These are phyloP conservation scores for Penelope pileata DNA, from an alignment of 2,113 vertebrate genomes.

Conservation along the genomic window DNA sequence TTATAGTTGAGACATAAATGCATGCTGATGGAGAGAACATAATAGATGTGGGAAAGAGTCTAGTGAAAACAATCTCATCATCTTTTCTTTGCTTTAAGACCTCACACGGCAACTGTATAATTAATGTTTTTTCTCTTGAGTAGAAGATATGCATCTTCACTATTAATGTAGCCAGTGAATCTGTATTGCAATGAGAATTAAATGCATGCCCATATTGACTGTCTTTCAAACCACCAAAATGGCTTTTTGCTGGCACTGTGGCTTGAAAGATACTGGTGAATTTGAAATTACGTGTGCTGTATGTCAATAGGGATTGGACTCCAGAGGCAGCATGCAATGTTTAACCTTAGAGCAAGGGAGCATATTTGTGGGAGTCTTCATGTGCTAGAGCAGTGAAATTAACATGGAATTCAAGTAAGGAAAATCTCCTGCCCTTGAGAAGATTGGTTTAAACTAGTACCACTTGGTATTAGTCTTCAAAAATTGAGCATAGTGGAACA, in stretches of 20 bases:
- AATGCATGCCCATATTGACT: background rate
- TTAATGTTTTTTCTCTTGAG: background rate
- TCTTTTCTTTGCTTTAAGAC: background rate
- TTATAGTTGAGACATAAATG: background rate
- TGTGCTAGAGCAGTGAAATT: background rate
- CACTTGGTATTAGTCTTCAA: background rate
- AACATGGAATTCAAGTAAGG: background rate
- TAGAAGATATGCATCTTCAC: background rate
- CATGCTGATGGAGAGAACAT: background rate
- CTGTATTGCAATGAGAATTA: background rate
- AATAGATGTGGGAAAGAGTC: background rate
- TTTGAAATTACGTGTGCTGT: background rate
- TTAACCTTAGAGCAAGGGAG: background rate
- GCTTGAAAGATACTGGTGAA: background rate
- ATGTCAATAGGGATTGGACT: fast-evolving
- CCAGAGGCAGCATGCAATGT: background rate
- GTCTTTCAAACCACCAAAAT: background rate
- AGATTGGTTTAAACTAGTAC: background rate
- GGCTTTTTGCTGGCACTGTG: background rate
- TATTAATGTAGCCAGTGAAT: background rate
- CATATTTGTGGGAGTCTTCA: background rate
- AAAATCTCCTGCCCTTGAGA: background rate
- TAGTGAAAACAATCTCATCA: background rate
- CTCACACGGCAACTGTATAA: background rate
- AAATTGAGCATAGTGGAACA: background rate